Evolutionary conservation across 2,113 vertebrate species (phyloP), one percentile per base, ranked within the genome.

Genomic region (Tapirus terrestris): DNA sequence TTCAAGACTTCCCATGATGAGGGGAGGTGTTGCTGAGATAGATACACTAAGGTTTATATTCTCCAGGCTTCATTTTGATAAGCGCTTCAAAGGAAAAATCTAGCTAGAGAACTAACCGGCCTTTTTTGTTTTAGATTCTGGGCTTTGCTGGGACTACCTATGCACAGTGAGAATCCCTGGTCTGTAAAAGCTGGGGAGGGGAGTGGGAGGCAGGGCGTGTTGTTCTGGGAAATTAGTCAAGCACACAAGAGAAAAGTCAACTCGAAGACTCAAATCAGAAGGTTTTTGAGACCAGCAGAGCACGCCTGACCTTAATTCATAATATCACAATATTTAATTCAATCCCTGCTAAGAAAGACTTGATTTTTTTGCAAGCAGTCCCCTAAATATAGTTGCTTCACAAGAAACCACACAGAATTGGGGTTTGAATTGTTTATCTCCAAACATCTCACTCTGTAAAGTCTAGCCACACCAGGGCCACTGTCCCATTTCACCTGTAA

Each of bases 401-500:
- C 45, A 33, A 73, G 53, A 53, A 73, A 65, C 3, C 48, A 27
- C 33, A 61, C 8, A 17, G 6, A 2, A 1, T 2, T 29, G 58
- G 27, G 8, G 8, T 81, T 18, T 33, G 21, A 45, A 31, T 36
- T 21, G 27, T 43, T 89, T 29, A 6, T 67, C 70, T 61, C 21
- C 48, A 73, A 75, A 25, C 21, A 21, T 36, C 48, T 72, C 48
- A 2, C 20, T 68, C 82, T 33, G 8, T 21, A 6, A 45, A 29
- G 3, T 17, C 75, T 12, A 36, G 33, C 8, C 43, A 18, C 0
- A 0, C 13, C 0, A 0, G 45, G 29, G 25, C 53, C 60, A 3
- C 48, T 0, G 27, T 70, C 65, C 36, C 72, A 8, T 33, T 27
- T 84, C 56, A 25, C 81, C 43, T 68, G 5, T 45, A 8, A 48